Base-by-base conservation (phyloP, 2,113 vertebrate species). In the Ondatra zibethicus region DNA sequence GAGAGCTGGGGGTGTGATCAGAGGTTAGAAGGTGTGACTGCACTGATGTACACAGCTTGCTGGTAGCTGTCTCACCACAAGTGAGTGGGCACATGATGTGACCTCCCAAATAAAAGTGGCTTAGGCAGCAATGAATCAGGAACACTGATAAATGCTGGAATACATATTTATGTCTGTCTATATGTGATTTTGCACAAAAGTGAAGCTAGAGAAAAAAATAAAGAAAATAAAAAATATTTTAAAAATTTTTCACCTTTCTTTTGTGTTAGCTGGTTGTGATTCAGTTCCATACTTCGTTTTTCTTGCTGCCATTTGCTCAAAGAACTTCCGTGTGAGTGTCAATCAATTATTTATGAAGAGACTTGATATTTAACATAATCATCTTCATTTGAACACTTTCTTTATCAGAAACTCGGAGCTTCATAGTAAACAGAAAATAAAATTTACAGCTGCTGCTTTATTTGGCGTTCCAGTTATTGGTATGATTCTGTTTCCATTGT, bases 1-100 rank as follows among this genome's bases (percentile, higher is more conserved):
- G 12, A 91, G 91, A 93, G 92, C 33, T 61, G 72, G 68, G 31
- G 39, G 33, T 94, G 89, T 94, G 89, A 88, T 36, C 9, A 12
- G 68, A 88, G 50, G 68, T 14, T 39, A 42, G 61, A 78, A 66
- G 81, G 78, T 95, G 75, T 61, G 91, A 73, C 29, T 25, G 47
- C 42, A 86, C 58, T 39, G 90, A 70, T 81, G 76, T 52, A 55
- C 19, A 55, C 78, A 58, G 52, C 36, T n/a, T 81, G 52, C 21
- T 10, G 52, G 52, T 39, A 58, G 33, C 50, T 0, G 1, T 82
- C 31, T 61, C 0, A 23, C n/a, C 86, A 3, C 21, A 88, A 80
- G 47, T 23, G 21, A 86, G 66, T 75, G 42, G 50, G 92, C 77
- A 39, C 21, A 82, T 7, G 8, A 9, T 89, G 92, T 97, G 89